phyloP scores from a whole-genome alignment of 2,113 vertebrate genomes.

The Potamarius usumacintae region DNA sequence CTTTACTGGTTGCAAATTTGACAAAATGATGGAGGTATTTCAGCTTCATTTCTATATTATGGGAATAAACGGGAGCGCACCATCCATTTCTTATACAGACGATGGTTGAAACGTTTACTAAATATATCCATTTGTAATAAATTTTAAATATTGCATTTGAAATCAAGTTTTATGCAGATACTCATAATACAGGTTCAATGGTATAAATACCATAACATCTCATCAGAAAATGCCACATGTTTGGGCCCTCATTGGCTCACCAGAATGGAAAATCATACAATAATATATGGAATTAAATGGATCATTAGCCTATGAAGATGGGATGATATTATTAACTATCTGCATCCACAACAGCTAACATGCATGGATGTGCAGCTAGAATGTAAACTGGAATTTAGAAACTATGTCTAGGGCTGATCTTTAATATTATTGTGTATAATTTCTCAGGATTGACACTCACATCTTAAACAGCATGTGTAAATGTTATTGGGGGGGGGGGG shows the following conservation, averaged over 20 bases:
- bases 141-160: conserved; percentile 12
- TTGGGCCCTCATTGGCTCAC: conserved; percentile 16
- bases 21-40: no score
- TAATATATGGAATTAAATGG: background rate
- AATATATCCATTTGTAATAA: conserved; percentile 26
- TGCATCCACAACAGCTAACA: background rate
- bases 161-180: conserved; percentile 29
- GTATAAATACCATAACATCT: conserved; percentile 37
- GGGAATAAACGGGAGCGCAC: no score
- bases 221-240: conserved; percentile 55
- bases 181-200: conserved; percentile 18
- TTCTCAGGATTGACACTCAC: conserved; percentile 19
- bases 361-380: conserved; percentile 5
- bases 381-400: background rate
- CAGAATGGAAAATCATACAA: conserved; percentile 10
- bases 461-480: background rate
- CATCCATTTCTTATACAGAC: no score
- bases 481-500: background rate
- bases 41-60: no score
- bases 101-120: background rate
- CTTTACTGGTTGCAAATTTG: no score
- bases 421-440: background rate
- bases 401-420: conserved; percentile 22
- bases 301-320: background rate
- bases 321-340: background rate